These are phyloP conservation scores for Drosophila neotestacea DNA, from an alignment of 2,888 invertebrate species.

Conservation along the genomic window DNA sequence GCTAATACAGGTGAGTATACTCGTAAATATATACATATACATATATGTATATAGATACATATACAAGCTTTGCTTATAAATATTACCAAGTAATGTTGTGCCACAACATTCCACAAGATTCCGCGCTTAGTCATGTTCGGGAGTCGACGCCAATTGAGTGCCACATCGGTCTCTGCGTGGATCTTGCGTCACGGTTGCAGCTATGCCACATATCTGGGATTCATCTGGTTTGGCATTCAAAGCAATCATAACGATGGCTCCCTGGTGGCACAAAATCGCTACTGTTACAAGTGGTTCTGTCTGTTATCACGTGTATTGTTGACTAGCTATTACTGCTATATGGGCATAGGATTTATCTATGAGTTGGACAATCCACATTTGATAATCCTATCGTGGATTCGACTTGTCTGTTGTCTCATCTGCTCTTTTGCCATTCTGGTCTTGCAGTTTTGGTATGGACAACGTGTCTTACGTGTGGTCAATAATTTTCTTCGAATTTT, in stretches of 20 bases:
- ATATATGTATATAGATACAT: not conserved
- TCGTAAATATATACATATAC: not conserved
- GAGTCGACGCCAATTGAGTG: conserved; percentile 29
- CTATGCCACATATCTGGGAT: conserved; percentile 56
- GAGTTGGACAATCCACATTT: conserved; percentile 16
- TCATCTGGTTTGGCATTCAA: conserved; percentile 50
- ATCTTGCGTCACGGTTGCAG: conserved; percentile 40
- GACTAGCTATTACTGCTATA: conserved; percentile 6
- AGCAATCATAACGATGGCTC: conserved; percentile 30
- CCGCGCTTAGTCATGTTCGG: conserved; percentile 61
- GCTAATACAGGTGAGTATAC: conserved; percentile 19
- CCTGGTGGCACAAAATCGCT: conserved; percentile 40
- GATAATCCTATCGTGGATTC: conserved; percentile 21
- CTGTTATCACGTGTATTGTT: conserved; percentile 26
- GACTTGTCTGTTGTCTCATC: conserved; percentile 8
- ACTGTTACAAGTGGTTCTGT: conserved; percentile 57
- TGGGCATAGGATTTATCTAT: not conserved
- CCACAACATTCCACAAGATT: conserved; percentile 14
- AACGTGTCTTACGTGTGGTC: conserved; percentile 37
- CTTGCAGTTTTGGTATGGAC: conserved; percentile 45
- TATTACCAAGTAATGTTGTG: conserved; percentile 20
- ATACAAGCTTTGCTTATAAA: conserved; percentile 27
- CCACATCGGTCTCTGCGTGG: conserved; percentile 39
- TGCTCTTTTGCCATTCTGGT: conserved; percentile 21
- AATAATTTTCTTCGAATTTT: conserved; percentile 50